phyloP scores from a whole-genome alignment of 1,140 invertebrate genomes.

The Hetaerina americana region DNA sequence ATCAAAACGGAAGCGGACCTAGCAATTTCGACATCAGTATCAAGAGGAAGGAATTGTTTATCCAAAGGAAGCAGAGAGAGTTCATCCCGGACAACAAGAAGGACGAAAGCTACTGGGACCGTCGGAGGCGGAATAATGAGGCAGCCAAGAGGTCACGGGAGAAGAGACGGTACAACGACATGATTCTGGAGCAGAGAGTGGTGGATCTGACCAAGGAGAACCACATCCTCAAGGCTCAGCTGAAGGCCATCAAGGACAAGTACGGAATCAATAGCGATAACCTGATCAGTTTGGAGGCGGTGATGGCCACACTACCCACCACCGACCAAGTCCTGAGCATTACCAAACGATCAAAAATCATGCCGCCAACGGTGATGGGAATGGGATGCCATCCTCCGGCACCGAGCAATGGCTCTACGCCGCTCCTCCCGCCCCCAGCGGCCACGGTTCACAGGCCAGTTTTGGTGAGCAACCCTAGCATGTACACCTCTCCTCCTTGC shows the following conservation, averaged over 20 bases:
- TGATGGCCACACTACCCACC: constrained; percentile 65
- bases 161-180: constrained; percentile 91
- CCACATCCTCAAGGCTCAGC: constrained; percentile 79
- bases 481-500: constrained; percentile 18
- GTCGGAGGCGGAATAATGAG: constrained; percentile 88
- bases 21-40: constrained; percentile 24
- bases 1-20: constrained; percentile 18
- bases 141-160: constrained; percentile 88
- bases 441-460: constrained; percentile 13
- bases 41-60: constrained; percentile 53
- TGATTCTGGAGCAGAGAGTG: constrained; percentile 88
- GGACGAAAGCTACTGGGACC: constrained; percentile 95
- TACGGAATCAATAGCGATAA: constrained; percentile 80
- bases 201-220: constrained; percentile 91
- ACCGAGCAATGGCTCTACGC: not conserved
- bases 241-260: constrained; percentile 85
- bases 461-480: not conserved
- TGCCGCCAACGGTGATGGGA: constrained; percentile 11
- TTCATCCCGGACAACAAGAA: constrained; percentile 96
- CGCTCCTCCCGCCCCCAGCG: not conserved
- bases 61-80: constrained; percentile 84
- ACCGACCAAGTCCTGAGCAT: constrained; percentile 70
- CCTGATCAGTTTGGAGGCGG: constrained; percentile 74
- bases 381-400: constrained; percentile 15
- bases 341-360: constrained; percentile 62